Conservation (phyloP, 2,113 vertebrate genomes). For the Sphyrna mokarran region DNA sequence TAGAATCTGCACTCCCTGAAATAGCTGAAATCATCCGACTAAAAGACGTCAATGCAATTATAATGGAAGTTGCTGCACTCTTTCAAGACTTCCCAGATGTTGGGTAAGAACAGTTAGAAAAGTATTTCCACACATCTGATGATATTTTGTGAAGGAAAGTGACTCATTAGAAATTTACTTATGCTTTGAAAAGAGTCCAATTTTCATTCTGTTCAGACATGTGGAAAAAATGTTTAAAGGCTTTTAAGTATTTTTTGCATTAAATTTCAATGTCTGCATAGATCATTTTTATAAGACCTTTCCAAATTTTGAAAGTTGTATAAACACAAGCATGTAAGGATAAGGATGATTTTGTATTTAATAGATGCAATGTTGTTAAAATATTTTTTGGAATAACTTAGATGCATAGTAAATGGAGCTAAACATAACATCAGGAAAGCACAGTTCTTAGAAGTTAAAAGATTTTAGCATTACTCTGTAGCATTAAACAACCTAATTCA, state of each 20-base stretch:
- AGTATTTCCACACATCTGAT: not conserved
- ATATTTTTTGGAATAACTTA: not conserved
- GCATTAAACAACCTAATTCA: not conserved
- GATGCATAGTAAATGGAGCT: not conserved
- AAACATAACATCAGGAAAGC: not conserved
- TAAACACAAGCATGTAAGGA: not conserved
- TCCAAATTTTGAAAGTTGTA: not conserved
- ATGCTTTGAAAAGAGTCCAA: not conserved
- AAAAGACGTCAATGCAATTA: conserved; percentile 68
- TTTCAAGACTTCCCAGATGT: conserved; percentile 66
- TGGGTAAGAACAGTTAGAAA: conserved; percentile 55
- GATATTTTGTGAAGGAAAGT: not conserved
- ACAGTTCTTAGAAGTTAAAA: not conserved
- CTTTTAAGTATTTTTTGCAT: not conserved
- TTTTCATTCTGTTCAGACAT: not conserved
- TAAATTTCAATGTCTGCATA: not conserved
- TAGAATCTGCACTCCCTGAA: conserved; percentile 56
- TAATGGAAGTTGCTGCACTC: conserved; percentile 67
- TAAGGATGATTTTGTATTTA: not conserved
- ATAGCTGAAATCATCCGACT: conserved; percentile 75
- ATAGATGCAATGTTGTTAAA: not conserved
- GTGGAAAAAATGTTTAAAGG: not conserved
- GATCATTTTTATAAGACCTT: not conserved
- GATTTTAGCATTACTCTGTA: not conserved
- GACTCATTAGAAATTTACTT: not conserved